Conservation (phyloP, 2,113 vertebrate genomes). For the Corvus moneduloides region DNA sequence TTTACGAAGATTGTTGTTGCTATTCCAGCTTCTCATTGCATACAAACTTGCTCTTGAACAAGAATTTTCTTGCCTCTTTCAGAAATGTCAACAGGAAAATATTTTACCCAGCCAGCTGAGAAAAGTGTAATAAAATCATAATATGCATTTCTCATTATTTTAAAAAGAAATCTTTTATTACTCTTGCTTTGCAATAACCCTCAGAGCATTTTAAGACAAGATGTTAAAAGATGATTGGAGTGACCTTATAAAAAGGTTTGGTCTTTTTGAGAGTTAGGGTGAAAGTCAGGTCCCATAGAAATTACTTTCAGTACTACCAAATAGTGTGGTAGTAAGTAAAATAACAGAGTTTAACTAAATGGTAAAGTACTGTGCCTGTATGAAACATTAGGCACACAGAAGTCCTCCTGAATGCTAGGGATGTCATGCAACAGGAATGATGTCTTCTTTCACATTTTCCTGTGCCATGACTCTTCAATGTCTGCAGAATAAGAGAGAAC, state of each 20-base stretch:
- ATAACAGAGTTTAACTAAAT: not conserved
- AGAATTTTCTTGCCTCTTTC: not conserved
- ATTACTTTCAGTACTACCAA: not conserved
- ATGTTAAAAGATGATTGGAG: not conserved
- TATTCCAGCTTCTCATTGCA: not conserved
- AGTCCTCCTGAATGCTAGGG: not conserved
- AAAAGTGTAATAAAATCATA: not conserved
- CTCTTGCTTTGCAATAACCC: not conserved
- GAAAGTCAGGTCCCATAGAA: not conserved
- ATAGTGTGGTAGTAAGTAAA: not conserved
- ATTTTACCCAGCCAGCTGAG: not conserved
- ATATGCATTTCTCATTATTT: not conserved
- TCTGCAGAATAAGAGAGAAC: not conserved
- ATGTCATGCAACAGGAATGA: not conserved
- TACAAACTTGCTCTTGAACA: not conserved
- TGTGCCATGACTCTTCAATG: not conserved
- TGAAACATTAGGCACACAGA: not conserved
- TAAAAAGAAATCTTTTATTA: not conserved
- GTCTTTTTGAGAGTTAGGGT: not conserved
- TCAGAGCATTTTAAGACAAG: not conserved
- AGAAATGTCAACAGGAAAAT: conserved; percentile 3
- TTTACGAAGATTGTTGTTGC: not conserved
- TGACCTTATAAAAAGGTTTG: not conserved
- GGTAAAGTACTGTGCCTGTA: not conserved
- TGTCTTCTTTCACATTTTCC: not conserved